Evolutionary conservation across 2,888 invertebrate species (phyloP).

Genomic region (Chrysomela aeneicollis): DNA sequence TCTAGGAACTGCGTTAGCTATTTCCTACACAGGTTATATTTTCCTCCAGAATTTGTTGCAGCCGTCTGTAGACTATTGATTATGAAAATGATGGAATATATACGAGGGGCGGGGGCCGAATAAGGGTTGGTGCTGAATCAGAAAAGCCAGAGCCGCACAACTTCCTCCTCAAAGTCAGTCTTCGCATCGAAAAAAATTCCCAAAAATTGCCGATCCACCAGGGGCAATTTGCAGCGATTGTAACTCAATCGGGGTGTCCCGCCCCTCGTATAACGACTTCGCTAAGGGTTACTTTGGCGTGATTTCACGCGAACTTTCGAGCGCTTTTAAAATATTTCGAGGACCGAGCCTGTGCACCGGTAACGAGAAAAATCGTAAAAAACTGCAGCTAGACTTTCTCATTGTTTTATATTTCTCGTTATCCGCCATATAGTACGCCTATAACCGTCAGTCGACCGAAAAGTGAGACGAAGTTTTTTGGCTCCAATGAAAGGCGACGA

Average conservation of each 20-base stretch:
- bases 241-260: background rate
- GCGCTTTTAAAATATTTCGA: conserved; percentile 57
- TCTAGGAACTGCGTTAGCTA: too few species aligned
- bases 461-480: background rate
- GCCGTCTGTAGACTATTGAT: too few species aligned
- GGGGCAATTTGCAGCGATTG: too few species aligned
- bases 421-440: conserved; percentile 17
- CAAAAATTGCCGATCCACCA: background rate
- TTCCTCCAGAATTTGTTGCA: too few species aligned
- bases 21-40: too few species aligned
- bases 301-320: conserved; percentile 50
- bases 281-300: conserved; percentile 48
- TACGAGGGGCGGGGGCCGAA: too few species aligned
- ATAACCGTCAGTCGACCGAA: conserved; percentile 14
- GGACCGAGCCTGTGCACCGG: conserved; percentile 48
- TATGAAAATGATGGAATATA: too few species aligned
- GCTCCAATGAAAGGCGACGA: too few species aligned
- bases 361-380: conserved; percentile 53
- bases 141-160: too few species aligned
- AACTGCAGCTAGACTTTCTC: conserved; percentile 41
- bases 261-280: conserved; percentile 36
- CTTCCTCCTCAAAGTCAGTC: too few species aligned
- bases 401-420: conserved; percentile 33
- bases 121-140: too few species aligned
- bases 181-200: too few species aligned